These are phyloP conservation scores for Engystomops pustulosus DNA, from an alignment of 2,113 vertebrate species.

Conservation along the genomic window DNA sequence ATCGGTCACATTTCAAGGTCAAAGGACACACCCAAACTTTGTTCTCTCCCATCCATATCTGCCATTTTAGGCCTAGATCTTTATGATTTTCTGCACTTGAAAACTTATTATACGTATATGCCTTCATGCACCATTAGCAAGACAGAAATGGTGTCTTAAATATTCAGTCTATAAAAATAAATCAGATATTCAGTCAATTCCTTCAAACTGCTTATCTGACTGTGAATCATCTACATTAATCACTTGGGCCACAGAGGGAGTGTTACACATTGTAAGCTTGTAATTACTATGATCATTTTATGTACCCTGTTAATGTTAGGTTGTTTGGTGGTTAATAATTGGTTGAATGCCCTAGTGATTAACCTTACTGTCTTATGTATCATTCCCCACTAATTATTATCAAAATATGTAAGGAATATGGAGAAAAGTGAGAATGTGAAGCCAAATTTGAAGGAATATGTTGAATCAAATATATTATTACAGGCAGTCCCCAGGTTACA, in stretches of 20 bases:
- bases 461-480: not conserved
- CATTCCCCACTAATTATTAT: not conserved
- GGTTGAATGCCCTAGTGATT: conserved; percentile 4
- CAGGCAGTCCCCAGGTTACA: too few species aligned
- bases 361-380: conserved; percentile 23
- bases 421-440: not conserved
- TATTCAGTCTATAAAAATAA: not conserved
- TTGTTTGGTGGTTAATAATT: conserved; percentile 12
- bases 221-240: conserved; percentile 11
- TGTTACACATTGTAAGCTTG: not conserved
- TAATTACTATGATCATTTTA: conserved; percentile 19
- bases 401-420: not conserved
- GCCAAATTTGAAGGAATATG: not conserved
- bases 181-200: not conserved
- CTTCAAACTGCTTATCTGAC: not conserved
- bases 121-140: not conserved
- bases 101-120: not conserved
- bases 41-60: too few species aligned
- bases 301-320: conserved; percentile 10
- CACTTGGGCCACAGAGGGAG: not conserved
- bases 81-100: not conserved
- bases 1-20: too few species aligned
- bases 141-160: not conserved
- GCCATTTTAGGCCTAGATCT: not conserved
- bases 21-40: too few species aligned